Evolutionary conservation across 2,888 invertebrate species (phyloP).

Genomic region (Oasisia sp.): DNA sequence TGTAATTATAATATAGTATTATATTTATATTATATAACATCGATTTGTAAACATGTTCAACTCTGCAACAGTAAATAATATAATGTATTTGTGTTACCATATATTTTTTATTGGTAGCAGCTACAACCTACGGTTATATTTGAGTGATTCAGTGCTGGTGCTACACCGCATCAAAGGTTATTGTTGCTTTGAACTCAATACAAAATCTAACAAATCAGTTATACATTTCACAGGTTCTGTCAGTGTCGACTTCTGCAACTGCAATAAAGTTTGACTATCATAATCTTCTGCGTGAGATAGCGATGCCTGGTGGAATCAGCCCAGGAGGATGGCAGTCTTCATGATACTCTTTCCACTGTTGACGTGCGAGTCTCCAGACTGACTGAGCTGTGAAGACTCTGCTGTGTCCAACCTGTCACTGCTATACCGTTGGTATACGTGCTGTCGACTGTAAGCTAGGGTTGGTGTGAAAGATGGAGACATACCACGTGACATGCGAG

Average conservation of each 20-base stretch:
- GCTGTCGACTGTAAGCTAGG: not conserved
- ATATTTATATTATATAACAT: too few species aligned
- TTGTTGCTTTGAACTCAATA: not conserved
- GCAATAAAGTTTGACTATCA: too few species aligned
- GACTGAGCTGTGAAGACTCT: not conserved
- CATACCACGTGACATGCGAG: not conserved
- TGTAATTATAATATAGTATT: too few species aligned
- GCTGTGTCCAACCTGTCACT: not conserved
- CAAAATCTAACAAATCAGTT: not conserved
- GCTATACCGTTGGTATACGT: not conserved
- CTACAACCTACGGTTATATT: too few species aligned
- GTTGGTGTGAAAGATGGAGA: not conserved
- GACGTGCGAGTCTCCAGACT: not conserved
- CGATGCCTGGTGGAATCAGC: not conserved
- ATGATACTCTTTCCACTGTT: not conserved
- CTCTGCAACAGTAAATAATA: too few species aligned
- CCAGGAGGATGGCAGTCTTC: not conserved
- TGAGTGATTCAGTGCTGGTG: too few species aligned
- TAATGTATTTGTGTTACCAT: too few species aligned
- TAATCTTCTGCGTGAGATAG: not conserved
- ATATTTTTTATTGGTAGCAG: too few species aligned
- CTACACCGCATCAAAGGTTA: too few species aligned
- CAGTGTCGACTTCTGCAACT: too few species aligned
- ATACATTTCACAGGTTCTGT: not conserved
- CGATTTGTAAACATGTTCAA: too few species aligned